Base-by-base conservation (phyloP, 2,113 vertebrate species). In the Holacanthus passer region DNA sequence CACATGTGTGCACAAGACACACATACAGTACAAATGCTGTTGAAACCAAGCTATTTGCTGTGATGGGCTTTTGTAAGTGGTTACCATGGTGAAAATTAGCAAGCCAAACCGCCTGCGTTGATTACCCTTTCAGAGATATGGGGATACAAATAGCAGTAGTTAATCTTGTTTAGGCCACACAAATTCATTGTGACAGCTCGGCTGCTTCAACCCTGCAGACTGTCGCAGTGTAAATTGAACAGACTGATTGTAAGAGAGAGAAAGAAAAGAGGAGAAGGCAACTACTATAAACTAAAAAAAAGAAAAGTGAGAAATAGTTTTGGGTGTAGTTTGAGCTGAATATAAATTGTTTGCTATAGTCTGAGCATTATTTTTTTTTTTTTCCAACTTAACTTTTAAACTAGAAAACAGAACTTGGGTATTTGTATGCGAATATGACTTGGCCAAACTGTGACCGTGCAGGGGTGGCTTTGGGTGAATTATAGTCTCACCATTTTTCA, bases 91-190 rank as follows among this genome's bases (percentile, higher is more conserved):
- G 88, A 89, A 85, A 92, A 94, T 93, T 92, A 93, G 89, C 85
- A 87, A 91, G 80, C 85, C 82, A 90, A 92, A 93, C 88, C 67
- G 73, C 80, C 75, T 85, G 76, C 63, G 79, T 91, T 93, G 89
- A 92, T 93, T 91, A 94, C 86, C 89, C 68, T 91, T 92, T 79
- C 84, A 92, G 87, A 88, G 85, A 91, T 93, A 90, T 89, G 87
- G 91, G 88, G 87, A 92, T 91, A 94, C 90, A 94, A 93, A 95
- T 94, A 93, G 89, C 85, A 89, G 92, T 91, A 93, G 92, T 95
- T 94, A 92, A 95, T 95, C 93, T 94, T 94, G 89, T 95, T 95
- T 95, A 95, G 86, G 66, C 89, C 86, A 89, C 89, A 93, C 89
- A 94, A 93, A 93, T 94, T 88, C 83, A 93, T 92, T 84, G 72